Evolutionary conservation across 2,113 vertebrate genomes (phyloP), one percentile per base, ranked within the genome.

Genomic region (Peromyscus polionotus): DNA sequence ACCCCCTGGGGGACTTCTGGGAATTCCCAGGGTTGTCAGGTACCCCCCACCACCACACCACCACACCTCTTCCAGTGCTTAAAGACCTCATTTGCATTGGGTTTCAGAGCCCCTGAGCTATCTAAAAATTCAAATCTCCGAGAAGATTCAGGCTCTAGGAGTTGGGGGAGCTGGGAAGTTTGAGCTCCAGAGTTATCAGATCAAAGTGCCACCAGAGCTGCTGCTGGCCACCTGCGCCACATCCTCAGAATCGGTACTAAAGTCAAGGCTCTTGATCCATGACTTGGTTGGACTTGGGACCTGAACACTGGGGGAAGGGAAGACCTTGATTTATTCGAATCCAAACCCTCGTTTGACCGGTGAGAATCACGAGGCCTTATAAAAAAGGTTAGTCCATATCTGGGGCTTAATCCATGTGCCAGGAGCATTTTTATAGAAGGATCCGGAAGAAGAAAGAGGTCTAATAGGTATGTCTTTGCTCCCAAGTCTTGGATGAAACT

Each of bases 41-140:
- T 51, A 95, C 57, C 83, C 80, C 59, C 45, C 91, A 42, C 42
- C 42, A 42, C 42, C 42, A 42, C 26, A 28, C 24, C 28, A 31
- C 28, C 12, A 67, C 67, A 85, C 33, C 88, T 72, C 61, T 79
- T 80, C 31, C 63, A 59, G 39, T 86, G 57, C 51, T 70, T 79
- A 86, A 92, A 95, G 73, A 36, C 7, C 0, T 86, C 24, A 93
- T 97, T 94, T 96, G 51, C 95, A 92, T 97, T 96, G 97, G 94
- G 95, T 94, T 95, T 84, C 59, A 70, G 63, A 45, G 59, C 54
- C 42, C 67, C 45, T 9, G 45, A 94, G 54, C 24, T 39, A 33
- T 39, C 7, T 17, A 16, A 90, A 36, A 94, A 85, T 90, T 97
- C 79, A 84, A 39, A 90, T 94, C 93, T 68, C 54, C n/a, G n/a